Base-by-base conservation (phyloP, 2,888 invertebrate genomes). In the Esperia sulphurella region DNA sequence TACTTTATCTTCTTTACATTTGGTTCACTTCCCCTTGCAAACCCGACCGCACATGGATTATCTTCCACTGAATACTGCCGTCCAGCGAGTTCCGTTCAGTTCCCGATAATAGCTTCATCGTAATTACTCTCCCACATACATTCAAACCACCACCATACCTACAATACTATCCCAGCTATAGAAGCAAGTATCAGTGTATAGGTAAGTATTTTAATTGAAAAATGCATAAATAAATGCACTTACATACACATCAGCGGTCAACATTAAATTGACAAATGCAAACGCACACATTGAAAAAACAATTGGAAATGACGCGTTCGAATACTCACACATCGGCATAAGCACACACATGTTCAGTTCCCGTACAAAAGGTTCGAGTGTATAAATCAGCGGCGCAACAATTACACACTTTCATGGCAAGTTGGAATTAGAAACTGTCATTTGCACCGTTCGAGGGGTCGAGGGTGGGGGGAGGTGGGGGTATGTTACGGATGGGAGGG, bases 351-450 rank as follows among this genome's bases (percentile, higher is more conserved):
- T 75, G 75, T 68, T 63, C 60, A 59, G 53, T 76, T 75, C 75
- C 71, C 77, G 76, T 70, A 78, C 74, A 73, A 78, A 78, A 80
- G 80, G 75, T 70, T 74, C 75, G 68, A 84, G 79, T 87, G 78
- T 89, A 89, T 89, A 89, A 89, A 89, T 89, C 88, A 88, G 80
- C 86, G 75, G 75, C 75, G 77, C 88, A 86, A 89, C 90, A 90
- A 90, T 90, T 90, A 89, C 90, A 90, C 89, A 90, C 88, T 90
- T 88, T 87, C 89, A 88, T 89, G 90, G 87, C 89, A 88, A 89
- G 85, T 87, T 86, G 85, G 90, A 90, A 90, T 90, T 90, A 90
- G 90, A 89, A 90, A 90, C 90, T 90, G 90, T 90, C 90, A 90
- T 90, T 90, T 90, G 89, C 90, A 90, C 85, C 87, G 80, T 88